phyloP scores from a whole-genome alignment of 2,888 invertebrate species.

The Eupithecia subumbrata region DNA sequence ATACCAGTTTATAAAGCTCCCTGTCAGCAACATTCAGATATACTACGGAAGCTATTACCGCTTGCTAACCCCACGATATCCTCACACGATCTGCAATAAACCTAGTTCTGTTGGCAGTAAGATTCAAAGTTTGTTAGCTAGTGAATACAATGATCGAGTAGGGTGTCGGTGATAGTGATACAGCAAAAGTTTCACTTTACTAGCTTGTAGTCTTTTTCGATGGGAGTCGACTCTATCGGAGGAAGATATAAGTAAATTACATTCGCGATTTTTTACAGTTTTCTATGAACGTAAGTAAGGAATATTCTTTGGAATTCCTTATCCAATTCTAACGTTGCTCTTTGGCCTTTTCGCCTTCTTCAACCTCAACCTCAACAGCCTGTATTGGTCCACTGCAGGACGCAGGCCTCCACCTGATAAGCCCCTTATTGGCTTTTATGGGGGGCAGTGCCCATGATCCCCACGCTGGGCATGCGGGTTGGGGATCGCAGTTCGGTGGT shows the following conservation, averaged over 20 bases:
- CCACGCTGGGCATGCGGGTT: no score
- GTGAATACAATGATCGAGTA: conserved; percentile 50
- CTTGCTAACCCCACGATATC: conserved; percentile 40
- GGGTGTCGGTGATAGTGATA: conserved; percentile 52
- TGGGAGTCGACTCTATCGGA: conserved; percentile 32
- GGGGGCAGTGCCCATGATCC: no score
- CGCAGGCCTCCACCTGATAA: no score
- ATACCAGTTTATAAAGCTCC: conserved; percentile 53
- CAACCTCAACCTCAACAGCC: no score
- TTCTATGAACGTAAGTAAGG: not conserved
- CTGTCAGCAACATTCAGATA: conserved; percentile 60
- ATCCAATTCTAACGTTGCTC: no score
- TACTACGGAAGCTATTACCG: conserved; percentile 68
- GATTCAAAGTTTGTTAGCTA: conserved; percentile 45
- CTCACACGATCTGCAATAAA: conserved; percentile 22
- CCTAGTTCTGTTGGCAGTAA: conserved; percentile 19
- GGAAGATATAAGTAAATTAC: not conserved
- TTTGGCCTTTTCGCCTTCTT: no score
- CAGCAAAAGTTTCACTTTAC: conserved; percentile 60
- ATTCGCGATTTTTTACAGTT: not conserved
- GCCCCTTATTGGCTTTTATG: no score
- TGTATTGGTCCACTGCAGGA: no score
- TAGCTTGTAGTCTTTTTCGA: conserved; percentile 51
- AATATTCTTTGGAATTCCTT: not conserved
- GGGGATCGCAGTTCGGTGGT: no score